Percentiles rank a stretch among this genome's conserved stretches.
These are phyloP conservation scores for Rhagoletis pomonella DNA, from an alignment of 1,140 invertebrate species.

Conservation along the genomic window DNA sequence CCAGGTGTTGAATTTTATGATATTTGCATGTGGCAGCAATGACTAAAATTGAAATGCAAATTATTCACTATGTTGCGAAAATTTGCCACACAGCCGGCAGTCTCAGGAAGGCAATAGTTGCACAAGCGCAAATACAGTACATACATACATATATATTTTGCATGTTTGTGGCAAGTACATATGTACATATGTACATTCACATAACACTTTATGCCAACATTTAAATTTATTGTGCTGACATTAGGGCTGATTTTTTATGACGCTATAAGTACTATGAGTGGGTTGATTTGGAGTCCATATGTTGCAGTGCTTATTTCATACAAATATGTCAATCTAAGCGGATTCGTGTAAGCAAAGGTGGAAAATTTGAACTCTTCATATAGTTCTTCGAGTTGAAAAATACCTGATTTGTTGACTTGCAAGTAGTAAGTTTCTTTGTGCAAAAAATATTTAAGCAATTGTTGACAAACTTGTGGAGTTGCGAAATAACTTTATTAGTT, in stretches of 20 bases:
- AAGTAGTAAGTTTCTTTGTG: neutral
- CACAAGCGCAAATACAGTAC: neutral
- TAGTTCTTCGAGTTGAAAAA: no score
- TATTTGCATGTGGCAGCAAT: constrained; percentile 23
- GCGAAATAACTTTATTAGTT: neutral
- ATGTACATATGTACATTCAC: neutral
- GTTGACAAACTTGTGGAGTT: neutral
- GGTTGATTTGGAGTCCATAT: no score
- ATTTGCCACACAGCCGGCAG: neutral
- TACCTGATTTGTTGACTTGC: neutral
- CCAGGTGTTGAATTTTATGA: constrained; percentile 43
- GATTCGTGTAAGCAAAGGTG: neutral
- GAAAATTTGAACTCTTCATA: neutral
- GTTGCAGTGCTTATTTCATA: neutral
- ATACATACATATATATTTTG: neutral
- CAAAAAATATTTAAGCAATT: neutral
- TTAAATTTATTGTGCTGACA: neutral
- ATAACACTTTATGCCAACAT: neutral
- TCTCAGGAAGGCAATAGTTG: neutral
- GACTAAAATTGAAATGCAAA: constrained; percentile 47
- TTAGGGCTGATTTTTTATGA: neutral
- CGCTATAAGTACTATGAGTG: neutral
- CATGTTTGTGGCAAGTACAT: neutral
- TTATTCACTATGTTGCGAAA: neutral
- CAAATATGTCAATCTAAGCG: neutral